Conservation (phyloP, 2,113 vertebrate species). For the Gallinago jamesoni region DNA sequence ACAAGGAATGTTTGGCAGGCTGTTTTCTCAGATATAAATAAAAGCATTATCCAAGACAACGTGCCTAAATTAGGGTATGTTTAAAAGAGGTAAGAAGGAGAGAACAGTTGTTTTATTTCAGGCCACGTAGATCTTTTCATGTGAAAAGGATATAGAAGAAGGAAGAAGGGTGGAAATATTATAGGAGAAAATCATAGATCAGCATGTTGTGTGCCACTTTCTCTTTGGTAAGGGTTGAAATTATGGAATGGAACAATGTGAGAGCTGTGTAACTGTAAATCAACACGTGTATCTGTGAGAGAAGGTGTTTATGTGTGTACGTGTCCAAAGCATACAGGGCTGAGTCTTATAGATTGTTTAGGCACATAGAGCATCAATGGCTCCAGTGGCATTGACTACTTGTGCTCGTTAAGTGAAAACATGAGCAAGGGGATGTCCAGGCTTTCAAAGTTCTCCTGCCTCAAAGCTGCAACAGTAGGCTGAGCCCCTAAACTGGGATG, state of each 20-base stretch:
- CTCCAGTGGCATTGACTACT: background rate
- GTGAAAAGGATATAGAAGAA: background rate
- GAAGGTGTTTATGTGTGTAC: accelerated
- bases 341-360: background rate
- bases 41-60: background rate
- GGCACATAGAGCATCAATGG: background rate
- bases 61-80: slow-evolving; percentile 56
- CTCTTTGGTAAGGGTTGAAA: background rate
- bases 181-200: background rate
- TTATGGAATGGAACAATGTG: background rate
- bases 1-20: slow-evolving; percentile 28
- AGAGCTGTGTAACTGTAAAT: background rate
- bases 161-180: background rate
- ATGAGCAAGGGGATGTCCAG: background rate
- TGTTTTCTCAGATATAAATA: slow-evolving; percentile 52
- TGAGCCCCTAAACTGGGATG: background rate
- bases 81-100: background rate
- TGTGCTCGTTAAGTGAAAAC: background rate
- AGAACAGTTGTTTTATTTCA: background rate
- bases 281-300: background rate
- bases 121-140: background rate
- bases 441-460: background rate
- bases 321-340: background rate
- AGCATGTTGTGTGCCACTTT: background rate
- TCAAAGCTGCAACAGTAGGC: background rate